phyloP scores from a whole-genome alignment of 2,888 invertebrate species.

The Tricholauxania praeusta region DNA sequence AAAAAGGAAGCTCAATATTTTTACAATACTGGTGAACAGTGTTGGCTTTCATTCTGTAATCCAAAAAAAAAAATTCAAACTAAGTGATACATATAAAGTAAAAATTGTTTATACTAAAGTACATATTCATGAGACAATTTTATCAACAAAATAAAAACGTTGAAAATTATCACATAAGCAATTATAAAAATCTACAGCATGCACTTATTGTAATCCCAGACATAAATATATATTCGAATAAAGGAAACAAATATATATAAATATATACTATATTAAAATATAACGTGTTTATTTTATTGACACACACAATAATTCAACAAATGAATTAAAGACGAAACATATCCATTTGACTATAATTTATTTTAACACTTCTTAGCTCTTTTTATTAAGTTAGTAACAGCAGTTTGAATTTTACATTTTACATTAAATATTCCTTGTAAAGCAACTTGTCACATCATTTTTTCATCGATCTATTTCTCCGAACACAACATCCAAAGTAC shows the following conservation, averaged over 20 bases:
- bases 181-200: conserved; percentile 15
- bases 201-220: conserved; percentile 27
- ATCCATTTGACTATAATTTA: neutral
- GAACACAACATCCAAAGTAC: conserved; percentile 92
- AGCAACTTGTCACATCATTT: neutral
- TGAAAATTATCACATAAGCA: conserved; percentile 15
- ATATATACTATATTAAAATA: conserved; percentile 40
- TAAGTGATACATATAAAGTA: too few species aligned
- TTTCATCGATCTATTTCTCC: conserved; percentile 82
- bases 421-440: conserved; percentile 40
- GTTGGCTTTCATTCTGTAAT: conserved; percentile 9
- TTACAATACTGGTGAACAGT: neutral
- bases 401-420: conserved; percentile 35
- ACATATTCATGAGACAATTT: conserved; percentile 17
- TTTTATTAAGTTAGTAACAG: neutral
- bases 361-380: neutral
- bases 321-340: too few species aligned
- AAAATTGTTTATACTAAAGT: neutral
- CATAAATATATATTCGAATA: conserved; percentile 18
- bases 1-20: too few species aligned
- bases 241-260: conserved; percentile 42
- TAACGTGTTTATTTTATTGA: too few species aligned
- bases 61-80: neutral
- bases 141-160: conserved; percentile 18
- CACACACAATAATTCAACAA: too few species aligned